These are phyloP conservation scores for Euproctis similis DNA, from an alignment of 2,888 invertebrate genomes.

Conservation along the genomic window DNA sequence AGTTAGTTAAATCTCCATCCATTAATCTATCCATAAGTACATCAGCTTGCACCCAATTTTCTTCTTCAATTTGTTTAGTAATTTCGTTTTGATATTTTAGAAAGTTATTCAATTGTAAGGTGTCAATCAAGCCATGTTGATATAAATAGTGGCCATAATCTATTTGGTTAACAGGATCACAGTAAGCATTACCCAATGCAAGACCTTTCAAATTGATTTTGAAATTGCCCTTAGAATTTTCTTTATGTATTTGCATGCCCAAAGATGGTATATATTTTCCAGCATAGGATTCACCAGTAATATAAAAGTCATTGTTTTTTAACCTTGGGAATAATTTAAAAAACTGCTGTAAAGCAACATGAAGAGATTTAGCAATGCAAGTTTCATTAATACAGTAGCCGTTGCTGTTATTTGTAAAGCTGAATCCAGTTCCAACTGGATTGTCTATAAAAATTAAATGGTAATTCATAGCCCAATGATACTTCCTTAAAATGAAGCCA, in stretches of 20 bases:
- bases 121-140: constrained; percentile 72
- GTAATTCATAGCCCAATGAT: constrained; percentile 76
- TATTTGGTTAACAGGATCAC: constrained; percentile 68
- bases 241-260: constrained; percentile 67
- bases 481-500: constrained; percentile 51
- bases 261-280: constrained; percentile 73
- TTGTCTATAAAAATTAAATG: constrained; percentile 80
- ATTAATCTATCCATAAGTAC: constrained; percentile 82
- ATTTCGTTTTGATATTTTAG: constrained; percentile 75
- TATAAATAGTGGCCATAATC: constrained; percentile 69
- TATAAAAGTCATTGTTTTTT: constrained; percentile 70
- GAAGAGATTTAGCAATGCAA: constrained; percentile 73
- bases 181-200: constrained; percentile 70
- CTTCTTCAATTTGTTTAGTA: constrained; percentile 72
- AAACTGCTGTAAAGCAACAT: constrained; percentile 73
- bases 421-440: constrained; percentile 80
- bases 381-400: constrained; percentile 74
- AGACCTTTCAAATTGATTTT: constrained; percentile 70
- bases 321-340: constrained; percentile 75
- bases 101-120: constrained; percentile 73
- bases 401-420: constrained; percentile 71
- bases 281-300: constrained; percentile 79
- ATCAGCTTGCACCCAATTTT: constrained; percentile 80
- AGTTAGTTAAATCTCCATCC: constrained; percentile 45
- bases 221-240: constrained; percentile 35